Conservation (phyloP, 1,140 invertebrate species). For the Pachypeltis micranthus region DNA sequence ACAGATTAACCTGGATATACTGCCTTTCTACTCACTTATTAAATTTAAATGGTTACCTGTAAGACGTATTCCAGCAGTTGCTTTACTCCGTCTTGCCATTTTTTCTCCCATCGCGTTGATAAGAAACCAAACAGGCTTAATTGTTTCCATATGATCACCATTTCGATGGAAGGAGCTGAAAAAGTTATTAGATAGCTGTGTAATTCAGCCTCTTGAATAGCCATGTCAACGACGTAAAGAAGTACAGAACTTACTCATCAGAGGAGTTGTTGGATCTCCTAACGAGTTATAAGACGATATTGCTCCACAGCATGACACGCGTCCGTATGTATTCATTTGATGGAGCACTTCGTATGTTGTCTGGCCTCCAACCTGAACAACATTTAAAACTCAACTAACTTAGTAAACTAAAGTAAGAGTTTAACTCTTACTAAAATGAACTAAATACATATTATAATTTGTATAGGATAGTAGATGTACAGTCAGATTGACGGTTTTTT, state of each 20-base stretch:
- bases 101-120: constrained; percentile 41
- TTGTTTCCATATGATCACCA: constrained; percentile 35
- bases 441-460: too few species aligned
- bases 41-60: constrained; percentile 40
- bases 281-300: constrained; percentile 35
- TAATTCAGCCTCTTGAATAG: not conserved
- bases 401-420: not conserved
- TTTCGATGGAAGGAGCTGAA: constrained; percentile 33
- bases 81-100: constrained; percentile 45
- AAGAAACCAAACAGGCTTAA: constrained; percentile 52
- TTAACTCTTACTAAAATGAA: too few species aligned
- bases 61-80: constrained; percentile 46
- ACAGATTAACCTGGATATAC: too few species aligned
- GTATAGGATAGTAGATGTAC: not conserved
- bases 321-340: constrained; percentile 34
- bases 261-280: not conserved
- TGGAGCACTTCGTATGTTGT: constrained; percentile 33
- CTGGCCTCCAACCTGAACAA: constrained; percentile 35
- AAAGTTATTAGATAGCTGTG: constrained; percentile 3
- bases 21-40: too few species aligned
- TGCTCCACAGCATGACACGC: constrained; percentile 36
- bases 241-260: not conserved
- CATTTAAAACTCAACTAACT: not conserved
- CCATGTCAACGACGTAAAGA: not conserved
- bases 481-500: not conserved